Evolutionary conservation across 2,113 vertebrate genomes (phyloP), one percentile per base, ranked within the genome.

Genomic region (Bubo scandiacus): DNA sequence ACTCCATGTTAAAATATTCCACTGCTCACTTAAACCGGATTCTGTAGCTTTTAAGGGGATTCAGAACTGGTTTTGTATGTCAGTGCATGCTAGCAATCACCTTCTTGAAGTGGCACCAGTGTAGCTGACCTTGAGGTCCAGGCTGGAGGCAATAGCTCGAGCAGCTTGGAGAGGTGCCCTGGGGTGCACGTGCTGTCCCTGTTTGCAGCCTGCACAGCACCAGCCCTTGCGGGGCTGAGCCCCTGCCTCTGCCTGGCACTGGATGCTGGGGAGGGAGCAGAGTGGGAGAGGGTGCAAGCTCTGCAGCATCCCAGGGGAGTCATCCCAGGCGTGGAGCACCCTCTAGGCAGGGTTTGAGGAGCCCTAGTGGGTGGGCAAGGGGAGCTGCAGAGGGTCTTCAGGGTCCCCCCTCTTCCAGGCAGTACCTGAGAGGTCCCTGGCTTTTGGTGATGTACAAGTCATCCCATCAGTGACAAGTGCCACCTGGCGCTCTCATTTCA

Each of bases 381-480:
- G 26, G 36, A 68, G 12, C 15, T 7, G 19, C 32, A 43, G 42
- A 42, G 34, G 20, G 19, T 72, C 30, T 86, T 26, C 36, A 45
- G 43, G 9, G 11, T 34, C 6, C 12, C 25, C 29, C 10, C 21
- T 26, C 8, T 66, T 34, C 34, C 54, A 58, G 27, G 25, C 51
- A 42, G 27, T 40, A 36, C n/a, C 16, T 81, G 77, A 47, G 40
- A 22, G 34, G 43, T 26, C 32, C 12, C 63, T 17, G 20, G 27
- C 52, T 51, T 57, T 82, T 0, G 1, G 36, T 16, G 16, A 30
- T 20, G 61, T 22, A 15, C 19, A 11, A 8, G 10, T 10, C 43
- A 5, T 8, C 42, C 10, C 32, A 21, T 32, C 26, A 9, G 67
- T 0, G 2, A 13, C 34, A 6, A 6, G 71, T 9, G 20, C 43